Conservation (phyloP, 2,797 vertebrate genomes). For the Phoeniculus purpureus region DNA sequence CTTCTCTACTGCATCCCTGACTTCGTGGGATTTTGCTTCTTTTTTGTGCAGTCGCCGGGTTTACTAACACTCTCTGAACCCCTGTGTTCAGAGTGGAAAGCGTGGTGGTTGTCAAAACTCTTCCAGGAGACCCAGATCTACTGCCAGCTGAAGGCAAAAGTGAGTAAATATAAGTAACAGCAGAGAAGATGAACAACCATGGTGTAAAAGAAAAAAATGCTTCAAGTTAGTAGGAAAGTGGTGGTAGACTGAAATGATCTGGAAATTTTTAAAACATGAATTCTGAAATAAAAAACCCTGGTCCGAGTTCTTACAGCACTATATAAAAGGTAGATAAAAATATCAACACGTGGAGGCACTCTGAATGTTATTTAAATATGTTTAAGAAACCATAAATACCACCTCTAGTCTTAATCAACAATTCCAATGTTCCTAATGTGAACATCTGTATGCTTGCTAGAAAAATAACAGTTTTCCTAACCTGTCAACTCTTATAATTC, state of each 20-base stretch:
- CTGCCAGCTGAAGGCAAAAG: constrained; percentile 88
- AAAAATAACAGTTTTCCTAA: background rate
- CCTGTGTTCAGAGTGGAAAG: constrained; percentile 92
- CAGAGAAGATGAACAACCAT: background rate
- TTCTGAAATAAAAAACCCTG: background rate
- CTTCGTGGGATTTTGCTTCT: constrained; percentile 96
- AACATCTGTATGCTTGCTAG: background rate
- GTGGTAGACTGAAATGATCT: constrained; percentile 37
- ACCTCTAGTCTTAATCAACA: background rate
- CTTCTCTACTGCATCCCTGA: constrained; percentile 97
- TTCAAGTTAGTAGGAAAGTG: constrained; percentile 3
- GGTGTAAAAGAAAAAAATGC: background rate
- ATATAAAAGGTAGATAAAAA: background rate
- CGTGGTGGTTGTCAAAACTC: constrained; percentile 91
- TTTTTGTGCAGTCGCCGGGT: constrained; percentile 82
- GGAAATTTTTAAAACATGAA: constrained; percentile 21
- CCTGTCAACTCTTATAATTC: background rate
- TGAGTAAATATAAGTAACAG: background rate
- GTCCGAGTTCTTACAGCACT: background rate
- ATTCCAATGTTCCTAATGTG: background rate
- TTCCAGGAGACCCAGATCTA: constrained; percentile 94
- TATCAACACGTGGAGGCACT: background rate
- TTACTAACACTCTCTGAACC: constrained; percentile 88
- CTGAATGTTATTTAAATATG: background rate
- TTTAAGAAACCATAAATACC: background rate